Percentiles rank a stretch among this genome's conserved stretches.
Evolutionary conservation across 2,888 invertebrate species (phyloP).

Genomic region (Morinoia aosen): DNA sequence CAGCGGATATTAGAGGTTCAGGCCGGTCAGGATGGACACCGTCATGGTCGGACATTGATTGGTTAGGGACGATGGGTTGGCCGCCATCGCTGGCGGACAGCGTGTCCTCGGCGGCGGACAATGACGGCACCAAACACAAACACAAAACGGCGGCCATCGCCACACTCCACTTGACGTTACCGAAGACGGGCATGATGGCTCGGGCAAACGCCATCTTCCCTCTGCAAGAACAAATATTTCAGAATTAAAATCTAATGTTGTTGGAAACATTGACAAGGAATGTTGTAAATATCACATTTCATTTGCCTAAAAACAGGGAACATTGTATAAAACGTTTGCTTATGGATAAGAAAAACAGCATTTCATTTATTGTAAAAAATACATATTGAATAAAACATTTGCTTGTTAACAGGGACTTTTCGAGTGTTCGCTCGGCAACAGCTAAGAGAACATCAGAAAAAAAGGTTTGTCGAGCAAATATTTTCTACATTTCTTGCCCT

Average conservation of each 20-base stretch:
- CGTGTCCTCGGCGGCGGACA: background rate
- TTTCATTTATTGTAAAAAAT: too few species aligned
- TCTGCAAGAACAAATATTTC: background rate
- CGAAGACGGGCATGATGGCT: conserved; percentile 15
- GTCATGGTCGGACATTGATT: background rate
- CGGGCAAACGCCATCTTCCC: background rate
- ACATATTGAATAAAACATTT: too few species aligned
- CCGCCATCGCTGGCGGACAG: background rate
- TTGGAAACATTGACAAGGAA: too few species aligned
- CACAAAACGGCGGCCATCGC: background rate
- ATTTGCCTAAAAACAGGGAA: too few species aligned
- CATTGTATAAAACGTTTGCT: too few species aligned
- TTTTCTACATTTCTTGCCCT: too few species aligned
- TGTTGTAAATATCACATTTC: too few species aligned
- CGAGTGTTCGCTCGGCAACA: too few species aligned
- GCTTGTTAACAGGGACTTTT: too few species aligned
- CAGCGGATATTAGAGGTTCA: background rate
- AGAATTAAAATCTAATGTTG: background rate
- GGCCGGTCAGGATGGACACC: background rate
- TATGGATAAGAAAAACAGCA: too few species aligned
- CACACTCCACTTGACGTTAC: background rate
- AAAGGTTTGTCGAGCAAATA: too few species aligned
- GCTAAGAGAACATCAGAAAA: too few species aligned
- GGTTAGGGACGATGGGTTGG: background rate
- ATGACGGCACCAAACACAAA: background rate